Conservation (phyloP, 1,140 invertebrate genomes). For the Aphelenchoides fujianensis region DNA sequence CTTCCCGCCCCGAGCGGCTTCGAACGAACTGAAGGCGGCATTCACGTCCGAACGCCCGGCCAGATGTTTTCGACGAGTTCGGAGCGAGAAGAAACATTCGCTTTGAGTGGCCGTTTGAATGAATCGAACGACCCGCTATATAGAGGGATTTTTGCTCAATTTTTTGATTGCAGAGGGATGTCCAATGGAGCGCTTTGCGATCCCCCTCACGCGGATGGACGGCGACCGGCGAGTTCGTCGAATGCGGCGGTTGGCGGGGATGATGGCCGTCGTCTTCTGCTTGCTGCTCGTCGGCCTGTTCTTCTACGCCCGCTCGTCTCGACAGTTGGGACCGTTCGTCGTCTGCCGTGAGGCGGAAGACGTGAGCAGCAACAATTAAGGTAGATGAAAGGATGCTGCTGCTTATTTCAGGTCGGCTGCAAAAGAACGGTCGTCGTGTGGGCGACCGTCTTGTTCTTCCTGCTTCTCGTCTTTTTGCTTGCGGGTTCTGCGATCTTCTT, state of each 20-base stretch:
- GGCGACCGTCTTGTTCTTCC: neutral
- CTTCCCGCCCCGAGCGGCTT: too few relatives aligned
- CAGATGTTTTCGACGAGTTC: too few relatives aligned
- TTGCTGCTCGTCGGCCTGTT: neutral
- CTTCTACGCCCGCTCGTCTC: neutral
- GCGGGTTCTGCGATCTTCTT: neutral
- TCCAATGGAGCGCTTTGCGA: too few relatives aligned
- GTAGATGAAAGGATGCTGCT: neutral
- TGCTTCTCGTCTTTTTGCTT: neutral
- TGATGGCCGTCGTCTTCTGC: neutral
- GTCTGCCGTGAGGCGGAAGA: neutral
- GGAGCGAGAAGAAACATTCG: too few relatives aligned
- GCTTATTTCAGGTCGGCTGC: neutral
- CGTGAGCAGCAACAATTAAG: neutral
- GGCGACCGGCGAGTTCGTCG: neutral
- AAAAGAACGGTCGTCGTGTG: neutral
- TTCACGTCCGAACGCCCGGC: too few relatives aligned
- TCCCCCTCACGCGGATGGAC: neutral
- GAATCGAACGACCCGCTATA: neutral
- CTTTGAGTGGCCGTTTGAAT: neutral
- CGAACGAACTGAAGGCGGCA: too few relatives aligned
- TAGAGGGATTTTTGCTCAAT: too few relatives aligned
- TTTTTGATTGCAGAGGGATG: too few relatives aligned
- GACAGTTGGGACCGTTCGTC: neutral
- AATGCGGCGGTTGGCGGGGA: neutral